Percentiles rank a stretch among this genome's conserved stretches.
These are phyloP conservation scores for Atherinosoma microstoma DNA, from an alignment of 2,797 vertebrate species.

Conservation along the genomic window DNA sequence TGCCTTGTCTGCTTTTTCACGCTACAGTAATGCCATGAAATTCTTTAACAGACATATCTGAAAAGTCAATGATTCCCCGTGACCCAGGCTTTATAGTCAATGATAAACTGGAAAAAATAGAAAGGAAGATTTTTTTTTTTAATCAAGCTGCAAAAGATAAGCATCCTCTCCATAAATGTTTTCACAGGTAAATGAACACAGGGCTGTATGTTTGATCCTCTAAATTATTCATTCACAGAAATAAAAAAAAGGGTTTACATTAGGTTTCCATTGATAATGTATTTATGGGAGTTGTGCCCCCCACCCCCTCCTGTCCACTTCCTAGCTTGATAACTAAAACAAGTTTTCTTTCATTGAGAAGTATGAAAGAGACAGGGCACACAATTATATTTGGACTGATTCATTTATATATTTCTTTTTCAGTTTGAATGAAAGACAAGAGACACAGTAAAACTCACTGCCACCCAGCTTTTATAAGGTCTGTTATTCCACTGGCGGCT, in stretches of 20 bases:
- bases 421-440: constrained; percentile 49
- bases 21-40: constrained; percentile 63
- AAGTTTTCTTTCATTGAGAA: constrained; percentile 72
- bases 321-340: constrained; percentile 72
- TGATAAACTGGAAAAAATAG: constrained; percentile 50
- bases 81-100: constrained; percentile 58
- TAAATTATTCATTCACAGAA: constrained; percentile 56
- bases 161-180: constrained; percentile 22
- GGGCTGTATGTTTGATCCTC: constrained; percentile 36
- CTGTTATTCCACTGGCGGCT: constrained; percentile 58
- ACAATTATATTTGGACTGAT: constrained; percentile 68
- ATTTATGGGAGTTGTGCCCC: constrained; percentile 40
- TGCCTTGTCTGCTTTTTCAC: constrained; percentile 63
- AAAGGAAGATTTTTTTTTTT: constrained; percentile 32
- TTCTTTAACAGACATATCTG: constrained; percentile 69
- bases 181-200: constrained; percentile 59
- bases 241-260: constrained; percentile 69
- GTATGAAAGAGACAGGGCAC: constrained; percentile 69
- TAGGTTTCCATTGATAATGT: constrained; percentile 66
- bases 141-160: constrained; percentile 52
- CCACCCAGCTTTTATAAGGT: constrained; percentile 40
- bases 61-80: constrained; percentile 50
- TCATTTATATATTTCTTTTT: constrained; percentile 69
- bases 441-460: constrained; percentile 53
- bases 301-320: constrained; percentile 36